Conservation (phyloP, 1,140 invertebrate genomes). For the Solen grandis region DNA sequence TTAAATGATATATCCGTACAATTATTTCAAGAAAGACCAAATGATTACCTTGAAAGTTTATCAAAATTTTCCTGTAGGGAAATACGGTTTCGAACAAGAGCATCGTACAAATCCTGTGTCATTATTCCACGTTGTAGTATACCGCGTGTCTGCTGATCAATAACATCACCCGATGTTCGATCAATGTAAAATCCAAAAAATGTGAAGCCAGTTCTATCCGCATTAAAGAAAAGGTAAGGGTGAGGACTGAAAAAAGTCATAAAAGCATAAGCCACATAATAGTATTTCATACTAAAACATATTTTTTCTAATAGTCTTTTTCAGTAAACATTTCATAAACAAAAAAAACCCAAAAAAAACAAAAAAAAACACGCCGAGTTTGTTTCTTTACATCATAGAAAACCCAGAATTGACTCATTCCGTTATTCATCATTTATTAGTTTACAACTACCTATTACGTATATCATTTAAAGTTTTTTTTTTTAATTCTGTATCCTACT, state of each 20-base stretch:
- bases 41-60: slow-evolving; percentile 62
- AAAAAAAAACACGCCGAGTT: too few relatives aligned
- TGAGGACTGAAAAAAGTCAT: slow-evolving; percentile 63
- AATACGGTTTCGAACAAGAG: slow-evolving; percentile 56
- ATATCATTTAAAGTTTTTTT: too few relatives aligned
- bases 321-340: too few relatives aligned
- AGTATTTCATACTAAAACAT: background rate
- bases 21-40: too few relatives aligned
- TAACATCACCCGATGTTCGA: slow-evolving; percentile 54
- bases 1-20: too few relatives aligned
- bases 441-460: too few relatives aligned
- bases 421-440: too few relatives aligned
- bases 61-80: slow-evolving; percentile 67
- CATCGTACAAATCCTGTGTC: slow-evolving; percentile 28
- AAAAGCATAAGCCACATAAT: background rate
- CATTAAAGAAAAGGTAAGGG: slow-evolving; percentile 75
- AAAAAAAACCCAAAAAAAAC: too few relatives aligned
- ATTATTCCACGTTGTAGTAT: slow-evolving; percentile 55
- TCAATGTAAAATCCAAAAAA: slow-evolving; percentile 72
- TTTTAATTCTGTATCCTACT: too few relatives aligned
- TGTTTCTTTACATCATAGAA: too few relatives aligned
- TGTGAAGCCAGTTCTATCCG: slow-evolving; percentile 64
- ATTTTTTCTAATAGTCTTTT: too few relatives aligned
- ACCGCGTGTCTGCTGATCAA: slow-evolving; percentile 50
- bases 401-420: too few relatives aligned